Conservation (phyloP, 2,888 invertebrate genomes). For the Leucania comma region DNA sequence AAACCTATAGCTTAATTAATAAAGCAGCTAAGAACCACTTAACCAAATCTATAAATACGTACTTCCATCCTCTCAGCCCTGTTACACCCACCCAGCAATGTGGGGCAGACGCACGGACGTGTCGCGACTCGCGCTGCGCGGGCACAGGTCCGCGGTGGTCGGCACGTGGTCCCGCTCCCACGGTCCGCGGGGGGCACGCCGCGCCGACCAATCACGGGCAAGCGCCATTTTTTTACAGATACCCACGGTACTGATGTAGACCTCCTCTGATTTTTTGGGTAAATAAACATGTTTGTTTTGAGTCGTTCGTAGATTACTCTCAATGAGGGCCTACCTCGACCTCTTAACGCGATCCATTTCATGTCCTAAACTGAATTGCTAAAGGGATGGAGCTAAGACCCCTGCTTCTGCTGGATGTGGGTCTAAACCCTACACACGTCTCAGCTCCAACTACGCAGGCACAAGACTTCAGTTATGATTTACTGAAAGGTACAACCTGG, state of each 20-base stretch:
- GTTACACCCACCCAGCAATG: slow-evolving; percentile 34
- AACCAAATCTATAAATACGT: slow-evolving; percentile 38
- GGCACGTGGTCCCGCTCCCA: slow-evolving; percentile 79
- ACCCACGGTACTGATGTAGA: slow-evolving; percentile 55
- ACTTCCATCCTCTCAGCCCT: slow-evolving; percentile 49
- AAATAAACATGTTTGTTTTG: slow-evolving; percentile 54
- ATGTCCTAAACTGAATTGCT: too few relatives aligned
- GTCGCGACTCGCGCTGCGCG: slow-evolving; percentile 66
- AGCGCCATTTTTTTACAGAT: slow-evolving; percentile 62
- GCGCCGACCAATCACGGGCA: slow-evolving; percentile 56
- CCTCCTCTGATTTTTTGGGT: slow-evolving; percentile 71
- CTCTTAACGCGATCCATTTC: too few relatives aligned
- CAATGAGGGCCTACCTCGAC: too few relatives aligned
- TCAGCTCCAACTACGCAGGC: too few relatives aligned
- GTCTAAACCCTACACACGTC: too few relatives aligned
- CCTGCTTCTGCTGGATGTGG: too few relatives aligned
- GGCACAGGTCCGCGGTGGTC: slow-evolving; percentile 77
- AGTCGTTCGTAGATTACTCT: background rate
- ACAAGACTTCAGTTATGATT: too few relatives aligned
- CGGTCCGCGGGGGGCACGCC: slow-evolving; percentile 79
- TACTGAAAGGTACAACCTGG: too few relatives aligned
- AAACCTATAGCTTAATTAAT: slow-evolving; percentile 1
- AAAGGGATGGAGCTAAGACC: too few relatives aligned
- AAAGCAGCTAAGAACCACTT: background rate
- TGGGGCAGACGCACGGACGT: slow-evolving; percentile 70